Evolutionary conservation across 2,797 vertebrate species (phyloP), one percentile per base, ranked within the genome.

Genomic region (Streptopelia turtur): DNA sequence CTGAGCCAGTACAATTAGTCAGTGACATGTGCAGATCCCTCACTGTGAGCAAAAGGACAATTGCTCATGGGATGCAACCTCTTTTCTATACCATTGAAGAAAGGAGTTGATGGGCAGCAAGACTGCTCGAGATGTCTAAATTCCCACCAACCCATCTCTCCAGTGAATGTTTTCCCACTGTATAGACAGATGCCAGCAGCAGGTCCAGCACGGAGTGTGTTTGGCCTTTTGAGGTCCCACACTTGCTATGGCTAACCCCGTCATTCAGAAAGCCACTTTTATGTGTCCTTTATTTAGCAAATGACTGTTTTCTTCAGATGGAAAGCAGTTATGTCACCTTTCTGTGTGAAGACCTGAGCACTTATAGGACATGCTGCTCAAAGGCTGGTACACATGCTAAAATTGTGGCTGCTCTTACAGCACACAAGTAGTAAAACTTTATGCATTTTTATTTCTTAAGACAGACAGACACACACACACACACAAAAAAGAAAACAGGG

Each of bases 1-100:
- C 25, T 49, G 53, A 56, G 39, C 16, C 39, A 23, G 22, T n/a
- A 12, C 2, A 2, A 18, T 23, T 41, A 50, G 14, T 3, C 2
- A 1, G 68, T 7, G n/a, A 10, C n/a, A 23, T 1, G 2, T 52
- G 35, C 50, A 70, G 24, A 12, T 59, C 30, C n/a, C 37, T 88
- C 0, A 0, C 50, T 69, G 17, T n/a, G 28, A 59, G n/a, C 24
- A 2, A 15, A 16, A 37, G 30, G 56, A 63, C 30, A 59, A 8
- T 43, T 55, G 77, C 56, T n/a, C 14, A 27, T 35, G 0, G 1
- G 43, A 13, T 55, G 18, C 43, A 81, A 12, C 53, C 24, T 49
- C 27, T 57, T 66, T 52, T 55, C 27, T 50, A 53, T 68, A 63
- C 69, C 37, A 33, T 1, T 52, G 55, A 3, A 49, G 43, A 57